Base-by-base conservation (phyloP, 2,113 vertebrate species). In the Pristiophorus japonicus region DNA sequence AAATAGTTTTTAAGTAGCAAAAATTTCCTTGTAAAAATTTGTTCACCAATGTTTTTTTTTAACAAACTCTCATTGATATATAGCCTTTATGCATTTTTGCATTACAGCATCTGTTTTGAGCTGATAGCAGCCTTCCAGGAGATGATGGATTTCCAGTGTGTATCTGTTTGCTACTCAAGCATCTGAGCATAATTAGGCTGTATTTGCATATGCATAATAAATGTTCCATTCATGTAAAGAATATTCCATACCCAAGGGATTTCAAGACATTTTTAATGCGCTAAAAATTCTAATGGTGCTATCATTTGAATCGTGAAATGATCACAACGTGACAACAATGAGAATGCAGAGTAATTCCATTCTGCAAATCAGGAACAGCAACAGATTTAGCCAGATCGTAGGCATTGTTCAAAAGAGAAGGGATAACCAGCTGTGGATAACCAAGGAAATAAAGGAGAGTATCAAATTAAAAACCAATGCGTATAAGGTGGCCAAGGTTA, bases 121-220 rank as follows among this genome's bases (percentile, higher is more conserved):
- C 38, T 94, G 93, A 94, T 94, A 67, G 65, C 93, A 67, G 38
- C 91, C 91, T 45, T 66, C 63, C 34, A 20, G 47, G 59, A 42
- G 27, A 51, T 94, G 93, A 94, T 94, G 93, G 66, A 94, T 94
- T 94, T 94, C 93, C 66, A 94, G 42, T 94, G 45, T 94, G 66
- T 94, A 51, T 94, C 66, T 70, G 93, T 94, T 94, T 51, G 93
- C 93, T 70, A 45, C 93, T 47, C 45, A 73, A 45, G 93, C 93
- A 94, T 67, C 65, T 70, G 42, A 94, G 65, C 24, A 70, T 42
- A 70, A 94, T 94, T 70, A 94, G 65, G 16, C 42, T 70, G 45
- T 0, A 70, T 94, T 70, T 70, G 42, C 65, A 94, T 94, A 70
- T 70, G 65, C 93, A 94, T 94, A 94, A 94, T 94, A 94, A 94